Conservation (phyloP, 2,113 vertebrate genomes). For the Sinocyclocheilus rhinocerous region DNA sequence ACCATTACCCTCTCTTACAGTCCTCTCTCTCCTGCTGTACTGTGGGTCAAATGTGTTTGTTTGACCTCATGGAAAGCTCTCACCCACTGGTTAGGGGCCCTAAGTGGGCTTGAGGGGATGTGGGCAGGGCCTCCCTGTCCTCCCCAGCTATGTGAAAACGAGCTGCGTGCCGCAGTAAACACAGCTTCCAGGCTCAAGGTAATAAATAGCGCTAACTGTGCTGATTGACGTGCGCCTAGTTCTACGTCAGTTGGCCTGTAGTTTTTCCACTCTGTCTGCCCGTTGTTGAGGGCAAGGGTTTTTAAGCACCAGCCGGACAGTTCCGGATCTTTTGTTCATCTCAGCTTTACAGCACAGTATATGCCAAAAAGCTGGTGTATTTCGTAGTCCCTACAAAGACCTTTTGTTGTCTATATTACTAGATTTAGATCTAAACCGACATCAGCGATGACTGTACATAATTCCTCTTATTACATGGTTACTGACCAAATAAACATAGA, state of each 20-base stretch:
- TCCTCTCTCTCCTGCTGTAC: slow-evolving; percentile 50
- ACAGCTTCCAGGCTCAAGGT: slow-evolving; percentile 62
- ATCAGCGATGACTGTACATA: background rate
- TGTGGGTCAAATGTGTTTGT: slow-evolving; percentile 58
- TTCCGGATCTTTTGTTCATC: slow-evolving; percentile 50
- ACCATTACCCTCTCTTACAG: slow-evolving; percentile 43
- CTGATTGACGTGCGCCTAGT: slow-evolving; percentile 66
- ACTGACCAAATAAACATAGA: background rate
- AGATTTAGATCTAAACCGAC: background rate
- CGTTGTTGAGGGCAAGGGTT: slow-evolving; percentile 58
- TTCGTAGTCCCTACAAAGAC: background rate
- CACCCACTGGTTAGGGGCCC: slow-evolving; percentile 41
- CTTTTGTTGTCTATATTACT: background rate
- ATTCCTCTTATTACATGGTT: background rate
- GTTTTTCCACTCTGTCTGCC: slow-evolving; percentile 64
- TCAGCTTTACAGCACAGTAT: background rate
- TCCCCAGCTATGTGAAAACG: slow-evolving; percentile 62
- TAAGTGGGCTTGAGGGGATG: slow-evolving; percentile 42
- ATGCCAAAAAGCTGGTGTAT: slow-evolving; percentile 29
- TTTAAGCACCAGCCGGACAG: slow-evolving; percentile 40
- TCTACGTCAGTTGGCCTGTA: slow-evolving; percentile 59
- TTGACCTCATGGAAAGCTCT: slow-evolving; percentile 78
- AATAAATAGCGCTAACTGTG: slow-evolving; percentile 71
- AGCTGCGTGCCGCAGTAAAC: slow-evolving; percentile 69
- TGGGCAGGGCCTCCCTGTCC: slow-evolving; percentile 31